phyloP scores from a whole-genome alignment of 2,888 invertebrate genomes.

The Yponomeuta plumbellus region DNA sequence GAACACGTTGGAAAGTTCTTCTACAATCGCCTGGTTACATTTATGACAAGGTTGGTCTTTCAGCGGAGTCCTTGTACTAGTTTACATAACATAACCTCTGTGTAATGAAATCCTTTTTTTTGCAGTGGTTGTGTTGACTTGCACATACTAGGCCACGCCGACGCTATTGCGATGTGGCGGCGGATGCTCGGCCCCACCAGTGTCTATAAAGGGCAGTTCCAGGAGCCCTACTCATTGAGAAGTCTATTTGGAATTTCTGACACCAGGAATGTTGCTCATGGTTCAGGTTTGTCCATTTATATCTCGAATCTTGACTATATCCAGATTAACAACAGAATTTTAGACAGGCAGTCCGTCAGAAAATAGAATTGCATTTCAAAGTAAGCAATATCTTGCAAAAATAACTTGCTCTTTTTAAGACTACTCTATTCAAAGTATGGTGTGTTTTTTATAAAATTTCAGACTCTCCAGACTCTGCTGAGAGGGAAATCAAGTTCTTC shows the following conservation, averaged over 20 bases:
- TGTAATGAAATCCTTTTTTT: background rate
- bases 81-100: background rate
- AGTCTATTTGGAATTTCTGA: constrained; percentile 93
- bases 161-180: constrained; percentile 90
- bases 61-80: background rate
- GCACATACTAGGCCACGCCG: constrained; percentile 84
- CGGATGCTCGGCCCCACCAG: constrained; percentile 93
- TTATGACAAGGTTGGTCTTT: constrained; percentile 83
- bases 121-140: constrained; percentile 89
- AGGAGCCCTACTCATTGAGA: constrained; percentile 86
- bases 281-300: constrained; percentile 81
- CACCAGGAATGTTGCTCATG: constrained; percentile 95
- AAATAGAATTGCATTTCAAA: too few species aligned
- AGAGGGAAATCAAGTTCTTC: constrained; percentile 86
- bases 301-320: background rate
- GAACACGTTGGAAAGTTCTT: constrained; percentile 91
- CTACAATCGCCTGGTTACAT: constrained; percentile 86
- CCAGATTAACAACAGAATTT: too few species aligned
- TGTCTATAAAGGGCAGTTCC: constrained; percentile 86
- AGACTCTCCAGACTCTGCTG: constrained; percentile 86
- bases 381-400: too few species aligned
- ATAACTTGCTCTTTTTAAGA: too few species aligned
- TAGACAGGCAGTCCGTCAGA: too few species aligned
- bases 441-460: constrained; percentile 29
- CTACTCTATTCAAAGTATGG: background rate